Conservation (phyloP, 1,140 invertebrate species). For the Grapholita molesta region DNA sequence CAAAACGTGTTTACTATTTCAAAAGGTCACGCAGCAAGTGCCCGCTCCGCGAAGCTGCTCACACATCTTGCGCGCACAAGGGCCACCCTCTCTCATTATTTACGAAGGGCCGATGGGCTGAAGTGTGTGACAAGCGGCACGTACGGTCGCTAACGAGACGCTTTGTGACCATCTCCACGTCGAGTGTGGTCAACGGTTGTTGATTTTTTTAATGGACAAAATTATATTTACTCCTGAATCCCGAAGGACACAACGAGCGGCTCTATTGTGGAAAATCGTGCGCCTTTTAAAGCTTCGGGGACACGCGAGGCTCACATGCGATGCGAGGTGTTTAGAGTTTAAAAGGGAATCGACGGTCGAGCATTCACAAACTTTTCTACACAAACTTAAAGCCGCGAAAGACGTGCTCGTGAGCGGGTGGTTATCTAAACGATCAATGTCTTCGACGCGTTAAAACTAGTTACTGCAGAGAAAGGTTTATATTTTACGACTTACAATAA, state of each 20-base stretch:
- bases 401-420: slow-evolving; percentile 9
- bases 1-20: neutral
- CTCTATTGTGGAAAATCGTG: slow-evolving; percentile 41
- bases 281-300: slow-evolving; percentile 53
- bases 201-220: slow-evolving; percentile 75
- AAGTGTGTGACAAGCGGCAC: slow-evolving; percentile 74
- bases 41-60: slow-evolving; percentile 28
- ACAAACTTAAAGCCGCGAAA: slow-evolving; percentile 28
- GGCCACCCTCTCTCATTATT: slow-evolving; percentile 72
- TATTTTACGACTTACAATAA: neutral
- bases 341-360: slow-evolving; percentile 23
- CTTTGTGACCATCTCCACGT: slow-evolving; percentile 68
- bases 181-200: slow-evolving; percentile 64
- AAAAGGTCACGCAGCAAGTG: slow-evolving; percentile 9
- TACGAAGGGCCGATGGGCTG: slow-evolving; percentile 73
- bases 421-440: slow-evolving; percentile 6
- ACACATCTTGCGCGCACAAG: slow-evolving; percentile 32
- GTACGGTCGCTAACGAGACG: slow-evolving; percentile 74
- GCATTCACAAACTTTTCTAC: slow-evolving; percentile 37
- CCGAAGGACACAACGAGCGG: slow-evolving; percentile 35
- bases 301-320: slow-evolving; percentile 44
- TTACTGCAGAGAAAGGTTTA: neutral
- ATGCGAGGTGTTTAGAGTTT: slow-evolving; percentile 35
- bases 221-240: slow-evolving; percentile 68
- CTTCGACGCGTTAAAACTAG: neutral